These are phyloP conservation scores for Xerus inauris DNA, from an alignment of 2,113 vertebrate species.

Conservation along the genomic window DNA sequence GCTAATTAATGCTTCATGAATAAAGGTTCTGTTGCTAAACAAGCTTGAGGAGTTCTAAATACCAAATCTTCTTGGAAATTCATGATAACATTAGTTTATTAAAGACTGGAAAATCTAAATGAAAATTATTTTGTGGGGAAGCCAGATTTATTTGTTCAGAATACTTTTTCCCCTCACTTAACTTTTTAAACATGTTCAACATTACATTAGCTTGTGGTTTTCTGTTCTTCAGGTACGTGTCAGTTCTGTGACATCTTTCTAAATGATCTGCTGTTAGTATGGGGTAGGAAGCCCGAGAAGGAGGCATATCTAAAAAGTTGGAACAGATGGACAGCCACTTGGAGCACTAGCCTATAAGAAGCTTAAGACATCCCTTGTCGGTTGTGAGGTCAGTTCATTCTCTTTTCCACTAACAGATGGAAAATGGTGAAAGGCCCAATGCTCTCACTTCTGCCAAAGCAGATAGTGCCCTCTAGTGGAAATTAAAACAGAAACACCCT, in stretches of 20 bases:
- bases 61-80: slow-evolving; percentile 7
- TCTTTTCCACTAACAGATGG: background rate
- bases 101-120: background rate
- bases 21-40: background rate
- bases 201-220: background rate
- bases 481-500: background rate
- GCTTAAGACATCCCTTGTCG: background rate
- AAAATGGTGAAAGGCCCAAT: background rate
- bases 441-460: background rate
- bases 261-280: background rate
- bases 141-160: background rate
- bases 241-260: background rate
- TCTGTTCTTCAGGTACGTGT: background rate
- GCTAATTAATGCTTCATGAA: background rate
- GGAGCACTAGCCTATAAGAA: background rate
- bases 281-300: background rate
- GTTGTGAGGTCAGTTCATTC: background rate
- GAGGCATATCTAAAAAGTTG: background rate
- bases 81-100: background rate
- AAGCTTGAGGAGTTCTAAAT: slow-evolving; percentile 7
- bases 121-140: background rate
- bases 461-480: slow-evolving; percentile 71
- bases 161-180: background rate
- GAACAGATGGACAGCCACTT: background rate
- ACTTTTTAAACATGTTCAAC: background rate